Percentiles rank a stretch among this genome's conserved stretches.
Conservation (phyloP, 1,140 invertebrate genomes). For the Pseudomyrmex dendroicus region DNA sequence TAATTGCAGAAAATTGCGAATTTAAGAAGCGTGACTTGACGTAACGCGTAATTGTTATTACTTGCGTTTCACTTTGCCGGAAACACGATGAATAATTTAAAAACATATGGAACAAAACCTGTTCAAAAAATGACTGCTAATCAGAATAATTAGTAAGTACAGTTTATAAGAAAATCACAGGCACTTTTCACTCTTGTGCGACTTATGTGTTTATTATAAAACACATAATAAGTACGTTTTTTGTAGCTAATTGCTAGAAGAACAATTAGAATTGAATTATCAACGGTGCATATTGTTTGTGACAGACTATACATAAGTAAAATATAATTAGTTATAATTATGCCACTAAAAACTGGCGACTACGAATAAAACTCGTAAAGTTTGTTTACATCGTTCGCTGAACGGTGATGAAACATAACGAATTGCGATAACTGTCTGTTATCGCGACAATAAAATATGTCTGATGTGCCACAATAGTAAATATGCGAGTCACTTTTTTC, state of each 20-base stretch:
- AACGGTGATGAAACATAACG: neutral
- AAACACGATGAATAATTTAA: no score
- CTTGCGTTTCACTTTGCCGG: slow-evolving; percentile 2
- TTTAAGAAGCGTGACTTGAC: slow-evolving; percentile 5
- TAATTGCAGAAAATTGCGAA: slow-evolving; percentile 7
- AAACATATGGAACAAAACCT: no score
- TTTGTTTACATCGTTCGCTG: neutral
- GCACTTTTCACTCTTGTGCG: neutral
- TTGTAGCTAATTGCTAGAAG: neutral
- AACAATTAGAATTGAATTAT: neutral
- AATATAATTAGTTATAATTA: neutral
- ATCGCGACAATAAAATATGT: neutral
- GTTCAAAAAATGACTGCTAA: neutral
- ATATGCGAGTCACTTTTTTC: slow-evolving; percentile 1
- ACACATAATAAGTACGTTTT: neutral
- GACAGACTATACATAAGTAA: neutral
- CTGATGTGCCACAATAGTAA: neutral
- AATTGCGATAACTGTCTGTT: neutral
- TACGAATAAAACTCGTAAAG: neutral
- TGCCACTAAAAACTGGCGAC: neutral
- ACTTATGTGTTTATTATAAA: slow-evolving; percentile 8
- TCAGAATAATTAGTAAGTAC: neutral
- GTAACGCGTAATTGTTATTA: neutral
- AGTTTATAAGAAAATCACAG: slow-evolving; percentile 7
- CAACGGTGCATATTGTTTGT: neutral